Evolutionary conservation across 2,113 vertebrate genomes (phyloP), one percentile per base, ranked within the genome.

Genomic region (Scolopax mira): DNA sequence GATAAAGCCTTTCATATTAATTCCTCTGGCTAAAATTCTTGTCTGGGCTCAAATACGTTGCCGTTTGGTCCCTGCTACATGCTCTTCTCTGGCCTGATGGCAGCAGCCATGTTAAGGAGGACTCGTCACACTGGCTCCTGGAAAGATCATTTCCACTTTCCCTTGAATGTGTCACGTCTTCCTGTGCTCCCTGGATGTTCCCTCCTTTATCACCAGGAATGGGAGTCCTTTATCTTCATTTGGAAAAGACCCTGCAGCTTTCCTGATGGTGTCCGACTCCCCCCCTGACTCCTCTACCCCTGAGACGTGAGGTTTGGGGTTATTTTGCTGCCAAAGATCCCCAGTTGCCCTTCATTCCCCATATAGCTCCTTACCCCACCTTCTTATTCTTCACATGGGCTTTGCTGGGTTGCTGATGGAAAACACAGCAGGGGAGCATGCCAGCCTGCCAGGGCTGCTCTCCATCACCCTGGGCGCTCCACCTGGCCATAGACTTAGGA

Each of bases 31-130:
- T 48, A 27, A 58, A 78, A 18, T 13, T 2, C 23, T 80, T 12
- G 10, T 27, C 51, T 23, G 35, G 69, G 31, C 64, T 83, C 37
- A 10, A 44, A 25, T 4, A 11, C 0, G 0, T 3, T 44, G 64
- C 44, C 3, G 0, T 24, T 10, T 58, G 18, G 6, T 8, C 13
- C 3, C 46, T 41, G 65, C 37, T 60, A 4, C 5, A 2, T 28
- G 33, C 49, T 44, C 39, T 51, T 22, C 52, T 64, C 67, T 3
- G 3, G 61, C 16, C 51, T 41, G 41, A 46, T 22, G 18, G 22
- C 51, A 79, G 62, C 41, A 67, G 48, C 54, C 25, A 3, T n/a
- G 8, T 16, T 72, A 33, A 17, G 1, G 6, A 39, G 18, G 4
- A 18, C 33, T 75, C 54, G 24, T 13, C 35, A 37, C 37, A 5